phyloP scores from a whole-genome alignment of 2,797 vertebrate species.

The Parauchenoglanis ngamensis region DNA sequence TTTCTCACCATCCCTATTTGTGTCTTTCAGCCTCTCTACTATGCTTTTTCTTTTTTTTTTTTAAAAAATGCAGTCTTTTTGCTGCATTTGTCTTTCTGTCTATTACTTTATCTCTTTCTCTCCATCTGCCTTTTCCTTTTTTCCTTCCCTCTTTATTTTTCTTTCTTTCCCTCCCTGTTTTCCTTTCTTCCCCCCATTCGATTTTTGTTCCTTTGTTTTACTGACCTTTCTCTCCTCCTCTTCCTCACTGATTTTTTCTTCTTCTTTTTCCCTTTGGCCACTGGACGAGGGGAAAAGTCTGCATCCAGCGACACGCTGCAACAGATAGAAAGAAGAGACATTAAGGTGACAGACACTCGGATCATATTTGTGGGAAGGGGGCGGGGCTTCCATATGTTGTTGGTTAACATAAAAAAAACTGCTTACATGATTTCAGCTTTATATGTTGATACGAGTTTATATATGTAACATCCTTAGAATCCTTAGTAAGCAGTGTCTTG shows the following conservation, averaged over 20 bases:
- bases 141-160: no score
- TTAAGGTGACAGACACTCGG: slow-evolving; percentile 11
- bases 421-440: not conserved
- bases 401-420: not conserved
- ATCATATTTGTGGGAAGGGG: not conserved
- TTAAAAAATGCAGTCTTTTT: not conserved
- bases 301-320: slow-evolving; percentile 75
- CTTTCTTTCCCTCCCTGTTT: not conserved
- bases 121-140: not conserved
- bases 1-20: not conserved
- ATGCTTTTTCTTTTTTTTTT: not conserved
- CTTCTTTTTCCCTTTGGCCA: slow-evolving; percentile 86
- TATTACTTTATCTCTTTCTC: not conserved
- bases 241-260: slow-evolving; percentile 91
- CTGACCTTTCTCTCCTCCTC: slow-evolving; percentile 88
- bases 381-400: not conserved
- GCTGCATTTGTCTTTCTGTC: not conserved
- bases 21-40: not conserved
- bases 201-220: not conserved
- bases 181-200: not conserved
- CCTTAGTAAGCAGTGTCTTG: not conserved
- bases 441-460: not conserved
- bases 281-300: slow-evolving; percentile 66
- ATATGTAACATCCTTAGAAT: no score
- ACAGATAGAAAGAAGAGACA: slow-evolving; percentile 34